These are phyloP conservation scores for Cnemophilus loriae DNA, from an alignment of 2,113 vertebrate species.

Conservation along the genomic window DNA sequence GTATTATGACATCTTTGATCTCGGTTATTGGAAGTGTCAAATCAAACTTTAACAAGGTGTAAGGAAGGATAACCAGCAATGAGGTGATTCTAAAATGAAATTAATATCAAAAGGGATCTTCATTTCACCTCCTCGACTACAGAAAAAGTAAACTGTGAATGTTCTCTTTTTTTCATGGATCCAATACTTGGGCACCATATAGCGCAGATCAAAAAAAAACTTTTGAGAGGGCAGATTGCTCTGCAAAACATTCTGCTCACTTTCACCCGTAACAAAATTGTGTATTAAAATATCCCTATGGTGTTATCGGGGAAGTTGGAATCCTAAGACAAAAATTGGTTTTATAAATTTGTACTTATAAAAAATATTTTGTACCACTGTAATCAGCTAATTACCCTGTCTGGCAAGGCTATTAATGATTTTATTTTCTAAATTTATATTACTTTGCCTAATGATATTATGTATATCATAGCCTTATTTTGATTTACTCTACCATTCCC, in stretches of 20 bases:
- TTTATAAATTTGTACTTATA: neutral
- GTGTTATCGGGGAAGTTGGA: neutral
- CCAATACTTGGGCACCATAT: neutral
- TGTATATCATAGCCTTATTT: neutral
- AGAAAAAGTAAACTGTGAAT: neutral
- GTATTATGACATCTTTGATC: constrained; percentile 53
- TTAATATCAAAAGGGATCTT: constrained; percentile 33
- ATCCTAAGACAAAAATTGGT: neutral
- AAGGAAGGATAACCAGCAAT: constrained; percentile 29
- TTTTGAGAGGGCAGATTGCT: neutral
- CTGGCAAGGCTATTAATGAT: neutral
- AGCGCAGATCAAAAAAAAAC: neutral
- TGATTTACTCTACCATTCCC: neutral
- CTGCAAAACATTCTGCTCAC: neutral
- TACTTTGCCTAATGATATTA: neutral
- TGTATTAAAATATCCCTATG: neutral
- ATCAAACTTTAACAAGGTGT: constrained; percentile 43
- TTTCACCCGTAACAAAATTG: neutral
- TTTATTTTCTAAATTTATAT: neutral
- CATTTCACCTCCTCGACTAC: neutral
- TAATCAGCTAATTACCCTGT: neutral
- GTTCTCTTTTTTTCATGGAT: neutral
- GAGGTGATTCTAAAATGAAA: constrained; percentile 26
- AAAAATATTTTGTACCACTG: rapidly evolving
- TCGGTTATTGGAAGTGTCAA: constrained; percentile 32